Conservation (phyloP, 2,113 vertebrate genomes). For the Lynx canadensis region DNA sequence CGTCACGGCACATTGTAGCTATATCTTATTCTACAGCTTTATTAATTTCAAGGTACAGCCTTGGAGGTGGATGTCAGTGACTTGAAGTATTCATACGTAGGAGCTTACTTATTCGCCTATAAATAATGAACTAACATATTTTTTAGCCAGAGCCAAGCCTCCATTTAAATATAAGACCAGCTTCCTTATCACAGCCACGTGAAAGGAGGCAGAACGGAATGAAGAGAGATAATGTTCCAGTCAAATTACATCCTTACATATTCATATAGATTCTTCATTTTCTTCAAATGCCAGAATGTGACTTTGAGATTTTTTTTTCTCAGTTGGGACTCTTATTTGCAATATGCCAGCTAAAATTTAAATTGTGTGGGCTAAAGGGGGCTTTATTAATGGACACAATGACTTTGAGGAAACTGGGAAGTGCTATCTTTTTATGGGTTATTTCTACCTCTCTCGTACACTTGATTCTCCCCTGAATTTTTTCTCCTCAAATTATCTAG, state of each 20-base stretch:
- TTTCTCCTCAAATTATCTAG: slow-evolving; percentile 25
- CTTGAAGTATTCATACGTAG: neutral
- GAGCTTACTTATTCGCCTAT: slow-evolving; percentile 15
- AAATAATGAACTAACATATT: slow-evolving; percentile 58
- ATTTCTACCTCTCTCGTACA: neutral
- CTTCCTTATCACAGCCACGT: slow-evolving; percentile 58
- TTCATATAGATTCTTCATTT: slow-evolving; percentile 45
- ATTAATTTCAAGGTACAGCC: slow-evolving; percentile 34
- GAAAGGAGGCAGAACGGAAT: slow-evolving; percentile 49
- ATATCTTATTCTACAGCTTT: slow-evolving; percentile 13
- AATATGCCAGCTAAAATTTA: slow-evolving; percentile 53
- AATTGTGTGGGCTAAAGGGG: slow-evolving; percentile 28
- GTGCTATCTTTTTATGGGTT: neutral
- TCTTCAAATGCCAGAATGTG: slow-evolving; percentile 57
- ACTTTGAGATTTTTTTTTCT: slow-evolving; percentile 51
- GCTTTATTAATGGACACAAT: neutral
- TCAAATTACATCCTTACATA: slow-evolving; percentile 48
- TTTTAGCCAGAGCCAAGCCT: slow-evolving; percentile 21
- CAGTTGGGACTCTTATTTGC: slow-evolving; percentile 23
- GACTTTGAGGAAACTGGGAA: slow-evolving; percentile 14
- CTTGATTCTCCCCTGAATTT: neutral
- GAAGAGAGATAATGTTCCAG: slow-evolving; percentile 36
- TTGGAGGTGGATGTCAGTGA: neutral
- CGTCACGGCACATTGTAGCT: neutral
- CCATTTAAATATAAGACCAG: slow-evolving; percentile 39